Percentiles rank a stretch among this genome's conserved stretches.
These are phyloP conservation scores for Fragum fragum DNA, from an alignment of 2,888 invertebrate genomes.

Conservation along the genomic window DNA sequence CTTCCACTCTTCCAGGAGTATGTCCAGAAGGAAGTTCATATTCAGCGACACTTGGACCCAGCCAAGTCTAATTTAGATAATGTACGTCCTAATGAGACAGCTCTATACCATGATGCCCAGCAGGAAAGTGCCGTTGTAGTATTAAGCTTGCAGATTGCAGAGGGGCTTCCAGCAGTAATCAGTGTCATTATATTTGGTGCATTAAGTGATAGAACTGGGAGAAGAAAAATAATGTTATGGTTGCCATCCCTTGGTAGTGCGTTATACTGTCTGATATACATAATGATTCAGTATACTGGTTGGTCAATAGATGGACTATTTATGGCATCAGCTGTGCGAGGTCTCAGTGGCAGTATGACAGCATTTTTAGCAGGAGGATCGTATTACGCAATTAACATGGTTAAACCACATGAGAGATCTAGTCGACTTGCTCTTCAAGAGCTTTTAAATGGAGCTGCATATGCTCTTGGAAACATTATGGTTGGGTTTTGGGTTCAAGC, in stretches of 20 bases:
- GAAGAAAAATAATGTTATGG: conserved; percentile 84
- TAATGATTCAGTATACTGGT: conserved; percentile 80
- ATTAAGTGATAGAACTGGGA: conserved; percentile 84
- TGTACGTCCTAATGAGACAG: conserved; percentile 53
- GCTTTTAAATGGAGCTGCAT: conserved; percentile 82
- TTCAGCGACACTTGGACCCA: conserved; percentile 62
- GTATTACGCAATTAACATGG: conserved; percentile 81
- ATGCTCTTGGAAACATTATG: conserved; percentile 83
- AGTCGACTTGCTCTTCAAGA: conserved; percentile 81
- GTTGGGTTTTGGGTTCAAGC: conserved; percentile 83
- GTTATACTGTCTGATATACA: conserved; percentile 81
- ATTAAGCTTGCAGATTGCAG: conserved; percentile 84
- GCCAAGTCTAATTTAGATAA: conserved; percentile 48
- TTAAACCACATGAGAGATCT: conserved; percentile 76
- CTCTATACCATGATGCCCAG: conserved; percentile 74
- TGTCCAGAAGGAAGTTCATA: conserved; percentile 76
- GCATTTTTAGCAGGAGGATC: conserved; percentile 82
- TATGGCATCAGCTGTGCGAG: conserved; percentile 82
- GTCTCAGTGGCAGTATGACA: conserved; percentile 83
- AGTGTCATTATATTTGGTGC: conserved; percentile 85
- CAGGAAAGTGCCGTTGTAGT: conserved; percentile 79
- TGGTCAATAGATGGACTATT: conserved; percentile 84
- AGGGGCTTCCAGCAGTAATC: conserved; percentile 84
- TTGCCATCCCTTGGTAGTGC: conserved; percentile 84
- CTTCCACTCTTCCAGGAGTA: conserved; percentile 83